A percentile compares a stretch with the other conserved stretches of the same genome.
Conservation (phyloP, 2,888 invertebrate genomes). For the Epirrhoe alternata region DNA sequence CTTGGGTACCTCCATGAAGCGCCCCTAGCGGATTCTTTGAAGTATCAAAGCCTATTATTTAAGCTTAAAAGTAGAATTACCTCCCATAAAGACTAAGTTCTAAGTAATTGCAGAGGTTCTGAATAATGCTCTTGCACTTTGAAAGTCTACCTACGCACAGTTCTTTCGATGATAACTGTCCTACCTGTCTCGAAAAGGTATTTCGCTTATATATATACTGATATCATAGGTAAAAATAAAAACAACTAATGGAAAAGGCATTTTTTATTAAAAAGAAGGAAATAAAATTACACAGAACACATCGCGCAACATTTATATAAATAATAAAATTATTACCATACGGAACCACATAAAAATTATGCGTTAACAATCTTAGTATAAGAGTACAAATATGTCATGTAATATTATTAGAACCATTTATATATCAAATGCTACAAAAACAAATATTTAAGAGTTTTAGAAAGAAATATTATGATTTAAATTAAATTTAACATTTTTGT, state of each 20-base stretch:
- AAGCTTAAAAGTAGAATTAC: no score
- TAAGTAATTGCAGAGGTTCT: no score
- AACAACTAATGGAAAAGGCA: constrained; percentile 57
- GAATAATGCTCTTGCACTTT: no score
- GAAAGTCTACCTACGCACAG: no score
- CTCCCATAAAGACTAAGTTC: no score
- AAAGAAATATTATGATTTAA: not conserved
- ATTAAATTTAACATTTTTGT: constrained; percentile 44
- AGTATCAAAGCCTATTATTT: no score
- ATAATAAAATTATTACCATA: constrained; percentile 55
- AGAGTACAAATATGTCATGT: constrained; percentile 64
- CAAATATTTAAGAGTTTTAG: not conserved
- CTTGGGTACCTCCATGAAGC: no score
- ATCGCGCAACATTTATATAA: constrained; percentile 80
- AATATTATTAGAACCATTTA: constrained; percentile 47
- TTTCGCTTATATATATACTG: no score
- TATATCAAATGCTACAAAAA: constrained; percentile 38
- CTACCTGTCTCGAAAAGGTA: no score
- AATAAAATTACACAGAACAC: constrained; percentile 77
- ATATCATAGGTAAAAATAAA: constrained; percentile 34
- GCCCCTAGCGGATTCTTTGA: no score
- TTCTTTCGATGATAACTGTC: no score
- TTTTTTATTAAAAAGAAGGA: constrained; percentile 70
- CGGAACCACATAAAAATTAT: constrained; percentile 71
- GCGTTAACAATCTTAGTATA: constrained; percentile 69